phyloP scores from a whole-genome alignment of 2,797 vertebrate genomes.

The Discoglossus pictus region DNA sequence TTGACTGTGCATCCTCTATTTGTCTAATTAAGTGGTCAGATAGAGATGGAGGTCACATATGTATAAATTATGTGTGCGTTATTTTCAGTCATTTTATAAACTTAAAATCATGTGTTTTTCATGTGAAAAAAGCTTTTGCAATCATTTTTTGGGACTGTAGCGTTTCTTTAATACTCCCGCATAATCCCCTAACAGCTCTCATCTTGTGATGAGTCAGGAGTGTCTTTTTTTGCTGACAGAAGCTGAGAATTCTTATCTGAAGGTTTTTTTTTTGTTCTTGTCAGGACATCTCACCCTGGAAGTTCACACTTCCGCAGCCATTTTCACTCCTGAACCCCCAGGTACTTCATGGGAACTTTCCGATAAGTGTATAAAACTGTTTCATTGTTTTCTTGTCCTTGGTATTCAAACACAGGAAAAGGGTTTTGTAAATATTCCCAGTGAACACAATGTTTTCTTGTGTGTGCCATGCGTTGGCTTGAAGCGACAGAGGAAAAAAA shows the following conservation, averaged over 20 bases:
- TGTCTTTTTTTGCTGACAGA: slow-evolving; percentile 29
- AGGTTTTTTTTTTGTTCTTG: neutral
- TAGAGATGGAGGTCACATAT: no score
- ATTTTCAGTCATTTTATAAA: no score
- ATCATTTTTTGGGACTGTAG: no score
- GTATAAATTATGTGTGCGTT: no score
- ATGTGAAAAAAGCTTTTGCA: no score
- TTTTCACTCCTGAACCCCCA: neutral
- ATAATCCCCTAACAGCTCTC: neutral
- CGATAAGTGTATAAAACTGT: neutral
- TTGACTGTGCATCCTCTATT: no score
- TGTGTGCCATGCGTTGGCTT: slow-evolving; percentile 18
- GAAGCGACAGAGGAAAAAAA: neutral
- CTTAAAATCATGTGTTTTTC: no score
- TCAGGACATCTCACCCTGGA: slow-evolving; percentile 1
- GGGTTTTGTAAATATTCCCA: slow-evolving; percentile 29
- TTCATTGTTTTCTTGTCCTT: slow-evolving; percentile 30
- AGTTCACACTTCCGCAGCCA: neutral
- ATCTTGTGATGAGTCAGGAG: slow-evolving; percentile 7
- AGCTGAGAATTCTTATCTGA: slow-evolving; percentile 12
- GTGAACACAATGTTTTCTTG: slow-evolving; percentile 13
- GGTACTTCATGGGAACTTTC: slow-evolving; percentile 27
- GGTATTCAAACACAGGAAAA: slow-evolving; percentile 15
- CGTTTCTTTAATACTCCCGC: neutral
- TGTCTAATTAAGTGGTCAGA: no score